phyloP scores from a whole-genome alignment of 1,140 invertebrate genomes.

The Drosophila persimilis region DNA sequence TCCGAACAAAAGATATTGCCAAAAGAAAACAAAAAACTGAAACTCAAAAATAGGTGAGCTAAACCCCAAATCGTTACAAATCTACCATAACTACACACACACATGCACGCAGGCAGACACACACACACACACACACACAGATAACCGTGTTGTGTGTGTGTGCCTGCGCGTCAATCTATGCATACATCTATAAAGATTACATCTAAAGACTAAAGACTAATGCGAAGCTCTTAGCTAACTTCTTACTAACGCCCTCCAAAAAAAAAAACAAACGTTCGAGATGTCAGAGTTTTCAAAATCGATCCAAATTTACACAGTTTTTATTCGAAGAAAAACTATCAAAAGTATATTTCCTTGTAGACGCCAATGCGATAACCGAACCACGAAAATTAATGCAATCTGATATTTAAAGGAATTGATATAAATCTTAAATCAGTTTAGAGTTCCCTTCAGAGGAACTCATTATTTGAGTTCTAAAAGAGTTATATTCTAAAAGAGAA shows the following conservation, averaged over 20 bases:
- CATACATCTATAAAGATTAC: conserved; percentile 62
- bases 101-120: conserved; percentile 10
- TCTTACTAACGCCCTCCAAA: conserved; percentile 65
- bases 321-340: too few relatives aligned
- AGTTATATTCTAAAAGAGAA: too few relatives aligned
- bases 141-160: background rate
- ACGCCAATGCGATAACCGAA: conserved; percentile 29
- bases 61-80: conserved; percentile 82
- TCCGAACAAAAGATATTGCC: conserved; percentile 47
- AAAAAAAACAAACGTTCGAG: conserved; percentile 16
- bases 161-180: conserved; percentile 29
- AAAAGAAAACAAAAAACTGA: conserved; percentile 56
- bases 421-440: too few relatives aligned
- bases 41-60: conserved; percentile 80
- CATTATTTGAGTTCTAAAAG: too few relatives aligned
- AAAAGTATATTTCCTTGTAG: conserved; percentile 22
- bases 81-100: conserved; percentile 59
- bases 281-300: conserved; percentile 8
- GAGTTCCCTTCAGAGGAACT: too few relatives aligned
- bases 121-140: conserved; percentile 28
- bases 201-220: conserved; percentile 62
- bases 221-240: conserved; percentile 65
- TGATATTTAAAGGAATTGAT: background rate
- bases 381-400: conserved; percentile 40
- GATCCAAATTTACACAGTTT: conserved; percentile 10